phyloP scores from a whole-genome alignment of 2,113 vertebrate genomes.

The Columba livia region DNA sequence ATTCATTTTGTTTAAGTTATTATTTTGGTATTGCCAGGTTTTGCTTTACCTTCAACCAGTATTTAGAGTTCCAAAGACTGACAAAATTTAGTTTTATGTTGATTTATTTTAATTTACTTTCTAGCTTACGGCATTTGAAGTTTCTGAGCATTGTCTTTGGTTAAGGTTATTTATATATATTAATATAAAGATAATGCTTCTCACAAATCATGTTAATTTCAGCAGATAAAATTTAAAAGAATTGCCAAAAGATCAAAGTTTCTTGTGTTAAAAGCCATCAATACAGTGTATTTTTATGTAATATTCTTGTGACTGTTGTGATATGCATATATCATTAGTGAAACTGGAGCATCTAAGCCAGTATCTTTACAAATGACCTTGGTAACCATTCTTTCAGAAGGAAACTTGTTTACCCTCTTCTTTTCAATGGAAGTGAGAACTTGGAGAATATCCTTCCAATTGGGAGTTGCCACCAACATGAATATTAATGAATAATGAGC shows the following conservation, averaged over 20 bases:
- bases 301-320: neutral
- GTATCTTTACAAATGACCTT: neutral
- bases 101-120: neutral
- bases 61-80: neutral
- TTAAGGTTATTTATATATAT: neutral
- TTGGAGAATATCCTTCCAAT: neutral
- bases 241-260: neutral
- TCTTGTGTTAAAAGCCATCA: neutral
- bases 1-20: neutral
- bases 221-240: neutral
- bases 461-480: neutral
- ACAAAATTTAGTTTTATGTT: neutral
- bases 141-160: neutral
- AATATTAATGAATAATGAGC: neutral
- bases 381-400: neutral
- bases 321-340: neutral
- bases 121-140: neutral
- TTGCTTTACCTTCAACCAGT: neutral
- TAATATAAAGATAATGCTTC: neutral
- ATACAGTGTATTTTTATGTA: neutral
- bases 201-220: neutral
- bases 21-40: neutral
- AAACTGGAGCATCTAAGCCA: neutral
- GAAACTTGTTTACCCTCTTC: neutral
- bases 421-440: neutral